A percentile compares a stretch with the other conserved stretches of the same genome.
These are phyloP conservation scores for Candidula unifasciata DNA, from an alignment of 2,888 invertebrate genomes.

Conservation along the genomic window DNA sequence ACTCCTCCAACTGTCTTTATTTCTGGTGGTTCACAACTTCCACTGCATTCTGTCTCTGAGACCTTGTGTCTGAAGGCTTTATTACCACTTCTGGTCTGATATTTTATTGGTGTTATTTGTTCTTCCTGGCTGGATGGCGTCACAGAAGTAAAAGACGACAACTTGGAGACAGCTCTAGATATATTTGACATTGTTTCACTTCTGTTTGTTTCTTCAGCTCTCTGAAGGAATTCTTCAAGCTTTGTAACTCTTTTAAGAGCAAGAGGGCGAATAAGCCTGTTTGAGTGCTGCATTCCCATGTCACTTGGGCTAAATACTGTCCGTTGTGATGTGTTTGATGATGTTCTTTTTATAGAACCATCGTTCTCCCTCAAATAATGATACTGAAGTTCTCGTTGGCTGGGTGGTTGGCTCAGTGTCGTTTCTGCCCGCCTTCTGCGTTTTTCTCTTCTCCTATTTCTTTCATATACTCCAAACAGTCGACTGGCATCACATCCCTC, in stretches of 20 bases:
- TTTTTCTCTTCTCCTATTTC: not conserved
- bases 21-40: not conserved
- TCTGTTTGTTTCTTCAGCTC: conserved; percentile 5
- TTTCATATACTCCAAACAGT: not conserved
- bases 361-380: conserved; percentile 15
- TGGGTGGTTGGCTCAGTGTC: not conserved
- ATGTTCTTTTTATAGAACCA: not conserved
- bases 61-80: not conserved
- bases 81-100: not conserved
- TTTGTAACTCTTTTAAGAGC: not conserved
- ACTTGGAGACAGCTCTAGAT: conserved; percentile 22
- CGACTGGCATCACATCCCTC: not conserved
- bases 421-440: not conserved
- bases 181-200: not conserved
- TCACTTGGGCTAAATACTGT: not conserved
- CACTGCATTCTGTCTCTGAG: too few relatives aligned
- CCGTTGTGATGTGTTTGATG: conserved; percentile 20
- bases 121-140: conserved; percentile 31
- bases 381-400: conserved; percentile 13
- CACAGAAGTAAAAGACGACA: conserved; percentile 21
- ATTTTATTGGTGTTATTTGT: not conserved
- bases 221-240: conserved; percentile 38
- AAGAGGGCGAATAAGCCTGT: not conserved
- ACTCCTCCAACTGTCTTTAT: too few relatives aligned
- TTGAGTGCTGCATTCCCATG: not conserved